Conservation (phyloP, 2,888 invertebrate species). For the Hipparchia semele region DNA sequence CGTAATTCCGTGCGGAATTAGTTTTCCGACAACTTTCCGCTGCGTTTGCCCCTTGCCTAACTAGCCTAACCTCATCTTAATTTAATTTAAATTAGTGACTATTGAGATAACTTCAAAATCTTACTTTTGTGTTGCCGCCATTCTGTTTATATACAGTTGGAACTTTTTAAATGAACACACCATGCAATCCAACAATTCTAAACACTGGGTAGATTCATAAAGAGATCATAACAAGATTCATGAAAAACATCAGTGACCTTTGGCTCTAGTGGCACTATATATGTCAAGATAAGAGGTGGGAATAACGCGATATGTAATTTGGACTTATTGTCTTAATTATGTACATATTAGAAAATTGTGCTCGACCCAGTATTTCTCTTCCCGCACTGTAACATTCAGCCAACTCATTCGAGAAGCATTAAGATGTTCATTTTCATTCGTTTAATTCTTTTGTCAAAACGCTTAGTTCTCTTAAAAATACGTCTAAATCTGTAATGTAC, state of each 20-base stretch:
- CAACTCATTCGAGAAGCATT: constrained; percentile 13
- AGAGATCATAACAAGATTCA: constrained; percentile 82
- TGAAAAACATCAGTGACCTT: constrained; percentile 58
- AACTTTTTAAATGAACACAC: constrained; percentile 10
- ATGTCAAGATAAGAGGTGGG: constrained; percentile 65
- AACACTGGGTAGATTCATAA: constrained; percentile 81
- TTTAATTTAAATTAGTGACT: background rate
- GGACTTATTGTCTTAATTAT: constrained; percentile 77
- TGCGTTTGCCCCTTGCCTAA: background rate
- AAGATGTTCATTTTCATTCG: background rate
- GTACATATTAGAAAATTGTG: constrained; percentile 67
- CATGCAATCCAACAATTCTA: constrained; percentile 70
- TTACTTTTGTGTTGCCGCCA: background rate
- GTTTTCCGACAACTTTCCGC: too few species aligned
- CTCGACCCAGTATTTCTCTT: constrained; percentile 75
- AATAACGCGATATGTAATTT: constrained; percentile 74
- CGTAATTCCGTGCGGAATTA: too few species aligned
- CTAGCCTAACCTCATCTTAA: background rate
- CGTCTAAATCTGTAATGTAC: constrained; percentile 66
- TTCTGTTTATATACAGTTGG: constrained; percentile 1
- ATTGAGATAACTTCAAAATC: background rate
- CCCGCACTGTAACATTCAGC: constrained; percentile 50
- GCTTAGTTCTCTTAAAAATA: constrained; percentile 44
- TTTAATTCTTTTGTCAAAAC: constrained; percentile 9
- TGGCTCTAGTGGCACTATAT: constrained; percentile 54